Conservation (phyloP, 2,113 vertebrate species). For the Crotalus helleri region DNA sequence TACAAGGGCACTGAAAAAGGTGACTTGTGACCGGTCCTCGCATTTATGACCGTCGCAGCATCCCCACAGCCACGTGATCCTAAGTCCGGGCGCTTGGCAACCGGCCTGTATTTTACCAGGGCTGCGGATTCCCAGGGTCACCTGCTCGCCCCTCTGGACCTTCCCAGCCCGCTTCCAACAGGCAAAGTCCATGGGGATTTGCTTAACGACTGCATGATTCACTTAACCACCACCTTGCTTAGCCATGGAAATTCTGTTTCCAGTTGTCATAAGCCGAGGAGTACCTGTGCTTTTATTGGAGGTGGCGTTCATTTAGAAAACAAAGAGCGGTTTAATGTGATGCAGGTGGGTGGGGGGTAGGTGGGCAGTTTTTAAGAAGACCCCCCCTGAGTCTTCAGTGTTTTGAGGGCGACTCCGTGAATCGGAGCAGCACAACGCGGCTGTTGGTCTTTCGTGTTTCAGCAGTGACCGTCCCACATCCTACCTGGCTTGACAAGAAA, state of each 20-base stretch:
- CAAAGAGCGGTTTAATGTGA: too few relatives aligned
- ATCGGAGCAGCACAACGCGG: background rate
- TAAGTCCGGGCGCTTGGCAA: background rate
- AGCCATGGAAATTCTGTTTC: background rate
- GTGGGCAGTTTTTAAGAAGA: background rate
- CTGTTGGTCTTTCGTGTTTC: background rate
- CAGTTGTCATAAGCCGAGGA: background rate
- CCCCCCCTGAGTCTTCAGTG: background rate
- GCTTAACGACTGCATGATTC: background rate
- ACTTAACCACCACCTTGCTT: background rate
- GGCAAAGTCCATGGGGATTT: background rate
- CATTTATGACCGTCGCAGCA: too few relatives aligned
- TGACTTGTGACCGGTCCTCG: too few relatives aligned
- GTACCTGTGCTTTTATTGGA: background rate
- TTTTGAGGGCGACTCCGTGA: background rate
- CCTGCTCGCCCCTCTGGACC: background rate
- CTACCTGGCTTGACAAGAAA: background rate
- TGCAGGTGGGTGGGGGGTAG: too few relatives aligned
- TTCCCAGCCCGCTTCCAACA: background rate
- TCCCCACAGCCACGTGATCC: too few relatives aligned
- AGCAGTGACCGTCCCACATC: background rate
- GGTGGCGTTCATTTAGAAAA: background rate
- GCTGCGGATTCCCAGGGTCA: too few relatives aligned
- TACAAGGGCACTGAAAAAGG: too few relatives aligned
- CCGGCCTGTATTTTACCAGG: too few relatives aligned